Conservation (phyloP, 2,888 invertebrate species). For the Meta bourneti region DNA sequence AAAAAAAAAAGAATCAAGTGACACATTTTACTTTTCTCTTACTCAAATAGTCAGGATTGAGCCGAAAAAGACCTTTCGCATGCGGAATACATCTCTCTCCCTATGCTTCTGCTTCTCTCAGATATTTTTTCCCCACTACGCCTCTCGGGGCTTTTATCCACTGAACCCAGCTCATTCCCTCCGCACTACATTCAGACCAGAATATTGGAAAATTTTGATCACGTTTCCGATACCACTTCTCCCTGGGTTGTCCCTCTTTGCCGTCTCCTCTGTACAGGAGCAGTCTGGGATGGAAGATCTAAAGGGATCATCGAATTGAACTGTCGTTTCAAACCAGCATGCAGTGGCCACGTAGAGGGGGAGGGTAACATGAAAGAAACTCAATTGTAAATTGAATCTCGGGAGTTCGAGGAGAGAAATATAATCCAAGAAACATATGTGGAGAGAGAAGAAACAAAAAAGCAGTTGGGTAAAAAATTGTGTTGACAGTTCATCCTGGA, state of each 20-base stretch:
- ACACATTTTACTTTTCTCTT: not conserved
- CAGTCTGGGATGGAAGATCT: constrained; percentile 8
- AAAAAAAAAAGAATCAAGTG: not conserved
- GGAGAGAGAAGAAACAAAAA: not conserved
- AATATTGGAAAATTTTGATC: constrained; percentile 72
- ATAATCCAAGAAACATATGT: constrained; percentile 10
- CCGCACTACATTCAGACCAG: constrained; percentile 16
- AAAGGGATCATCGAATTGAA: constrained; percentile 60
- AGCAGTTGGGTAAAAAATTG: not conserved
- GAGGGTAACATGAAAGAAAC: constrained; percentile 53
- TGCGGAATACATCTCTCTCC: constrained; percentile 12
- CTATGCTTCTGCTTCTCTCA: not conserved
- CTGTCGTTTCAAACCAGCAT: constrained; percentile 48
- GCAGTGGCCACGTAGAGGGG: not conserved
- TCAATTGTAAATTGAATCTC: constrained; percentile 68
- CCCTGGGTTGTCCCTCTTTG: not conserved
- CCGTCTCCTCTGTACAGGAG: not conserved
- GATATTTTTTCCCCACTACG: constrained; percentile 5
- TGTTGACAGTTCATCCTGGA: constrained; percentile 9
- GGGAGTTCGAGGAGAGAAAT: constrained; percentile 32
- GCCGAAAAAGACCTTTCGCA: not conserved
- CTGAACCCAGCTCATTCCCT: constrained; percentile 14
- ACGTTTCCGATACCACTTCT: constrained; percentile 72
- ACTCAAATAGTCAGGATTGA: not conserved
- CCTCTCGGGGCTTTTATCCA: constrained; percentile 7